Conservation (phyloP, 1,140 invertebrate genomes). For the Zaprionus taronus region DNA sequence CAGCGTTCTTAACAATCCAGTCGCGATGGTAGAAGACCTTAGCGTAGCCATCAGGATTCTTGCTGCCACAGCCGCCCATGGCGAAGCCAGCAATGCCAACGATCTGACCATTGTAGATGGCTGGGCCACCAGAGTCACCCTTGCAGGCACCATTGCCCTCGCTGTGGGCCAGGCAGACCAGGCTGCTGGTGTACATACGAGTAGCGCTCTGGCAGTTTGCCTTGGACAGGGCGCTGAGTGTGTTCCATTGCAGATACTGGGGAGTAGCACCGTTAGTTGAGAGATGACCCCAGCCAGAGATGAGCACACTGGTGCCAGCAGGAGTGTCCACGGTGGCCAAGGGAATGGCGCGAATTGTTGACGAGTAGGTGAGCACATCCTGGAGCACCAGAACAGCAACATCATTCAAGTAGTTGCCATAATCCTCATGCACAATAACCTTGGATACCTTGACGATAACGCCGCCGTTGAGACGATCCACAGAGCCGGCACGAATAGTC, state of each 20-base stretch:
- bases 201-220: constrained; percentile 25
- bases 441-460: constrained; percentile 36
- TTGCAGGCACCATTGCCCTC: constrained; percentile 58
- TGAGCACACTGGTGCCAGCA: constrained; percentile 47
- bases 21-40: constrained; percentile 80
- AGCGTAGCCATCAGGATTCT: constrained; percentile 86
- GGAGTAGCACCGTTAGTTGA: constrained; percentile 58
- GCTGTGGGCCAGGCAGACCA: constrained; percentile 59
- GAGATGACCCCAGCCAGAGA: constrained; percentile 86
- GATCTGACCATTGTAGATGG: constrained; percentile 58
- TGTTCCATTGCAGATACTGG: constrained; percentile 60
- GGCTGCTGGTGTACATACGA: constrained; percentile 28
- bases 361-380: constrained; percentile 66
- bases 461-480: constrained; percentile 59
- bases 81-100: constrained; percentile 70
- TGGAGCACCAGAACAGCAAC: constrained; percentile 85
- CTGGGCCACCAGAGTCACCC: constrained; percentile 74
- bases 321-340: constrained; percentile 66
- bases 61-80: constrained; percentile 53
- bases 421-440: constrained; percentile 79
- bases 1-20: constrained; percentile 82
- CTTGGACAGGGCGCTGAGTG: constrained; percentile 43
- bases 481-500: constrained; percentile 56
- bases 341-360: constrained; percentile 76
- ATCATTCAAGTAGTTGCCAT: constrained; percentile 84